Percentiles rank a stretch among this genome's conserved stretches.
These are phyloP conservation scores for Halichoeres trimaculatus DNA, from an alignment of 2,113 vertebrate genomes.

Conservation along the genomic window DNA sequence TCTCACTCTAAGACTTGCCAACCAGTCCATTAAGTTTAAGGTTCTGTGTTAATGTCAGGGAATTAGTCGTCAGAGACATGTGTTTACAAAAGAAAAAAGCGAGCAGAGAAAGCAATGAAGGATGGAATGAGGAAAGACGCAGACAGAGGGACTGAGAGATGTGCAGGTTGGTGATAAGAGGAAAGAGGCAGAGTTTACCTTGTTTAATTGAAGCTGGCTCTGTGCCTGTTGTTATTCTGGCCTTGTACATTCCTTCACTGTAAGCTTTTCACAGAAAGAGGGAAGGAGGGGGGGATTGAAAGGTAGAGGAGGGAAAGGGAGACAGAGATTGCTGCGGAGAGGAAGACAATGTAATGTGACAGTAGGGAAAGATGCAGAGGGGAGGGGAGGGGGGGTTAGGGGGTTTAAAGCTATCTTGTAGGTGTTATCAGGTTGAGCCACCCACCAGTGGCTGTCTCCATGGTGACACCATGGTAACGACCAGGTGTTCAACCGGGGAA, in stretches of 20 bases:
- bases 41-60: not conserved
- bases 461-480: slow-evolving; percentile 70
- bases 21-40: no score
- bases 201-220: slow-evolving; percentile 30
- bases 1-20: no score
- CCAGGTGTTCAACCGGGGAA: slow-evolving; percentile 58
- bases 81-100: not conserved
- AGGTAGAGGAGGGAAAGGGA: not conserved
- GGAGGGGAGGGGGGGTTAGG: not conserved
- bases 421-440: slow-evolving; percentile 67
- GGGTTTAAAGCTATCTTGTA: slow-evolving; percentile 36
- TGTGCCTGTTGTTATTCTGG: slow-evolving; percentile 39
- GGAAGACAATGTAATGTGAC: slow-evolving; percentile 50
- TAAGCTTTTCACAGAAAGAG: slow-evolving; percentile 27
- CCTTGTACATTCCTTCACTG: slow-evolving; percentile 54
- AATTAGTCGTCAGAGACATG: not conserved
- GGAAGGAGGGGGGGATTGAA: not conserved
- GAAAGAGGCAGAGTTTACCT: slow-evolving; percentile 12
- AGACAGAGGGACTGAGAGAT: not conserved
- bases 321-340: slow-evolving; percentile 27
- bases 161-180: not conserved
- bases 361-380: slow-evolving; percentile 29
- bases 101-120: not conserved
- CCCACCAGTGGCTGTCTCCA: slow-evolving; percentile 66
- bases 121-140: not conserved